A percentile compares a stretch with the other conserved stretches of the same genome.
These are phyloP conservation scores for Athetis lepigone DNA, from an alignment of 2,888 invertebrate genomes.

Conservation along the genomic window DNA sequence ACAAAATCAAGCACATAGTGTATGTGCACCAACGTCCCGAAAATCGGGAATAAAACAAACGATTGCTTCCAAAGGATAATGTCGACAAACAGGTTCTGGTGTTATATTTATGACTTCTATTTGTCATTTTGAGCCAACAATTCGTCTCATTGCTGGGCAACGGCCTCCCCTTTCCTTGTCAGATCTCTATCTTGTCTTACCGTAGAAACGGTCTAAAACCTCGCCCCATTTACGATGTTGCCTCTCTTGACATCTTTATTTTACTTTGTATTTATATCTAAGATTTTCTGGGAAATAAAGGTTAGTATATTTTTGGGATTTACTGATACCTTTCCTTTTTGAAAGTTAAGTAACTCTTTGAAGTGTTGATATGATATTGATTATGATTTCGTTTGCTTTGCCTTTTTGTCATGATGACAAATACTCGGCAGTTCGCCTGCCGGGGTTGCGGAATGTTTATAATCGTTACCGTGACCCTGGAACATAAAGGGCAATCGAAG, in stretches of 20 bases:
- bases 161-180: constrained; percentile 54
- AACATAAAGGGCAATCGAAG: too few species aligned
- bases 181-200: constrained; percentile 62
- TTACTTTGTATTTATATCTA: constrained; percentile 44
- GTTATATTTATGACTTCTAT: constrained; percentile 63
- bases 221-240: constrained; percentile 44
- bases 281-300: constrained; percentile 14
- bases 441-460: too few species aligned
- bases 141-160: constrained; percentile 57
- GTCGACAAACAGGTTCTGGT: constrained; percentile 53
- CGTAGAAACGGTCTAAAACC: constrained; percentile 45
- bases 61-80: constrained; percentile 34
- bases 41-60: constrained; percentile 21
- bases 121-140: constrained; percentile 64
- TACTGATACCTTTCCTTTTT: background rate
- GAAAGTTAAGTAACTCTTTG: background rate
- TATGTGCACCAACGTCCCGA: background rate
- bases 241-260: constrained; percentile 48
- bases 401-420: too few species aligned
- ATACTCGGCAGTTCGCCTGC: too few species aligned
- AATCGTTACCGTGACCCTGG: too few species aligned
- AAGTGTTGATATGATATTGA: too few species aligned
- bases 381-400: too few species aligned
- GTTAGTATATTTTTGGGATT: constrained; percentile 1
- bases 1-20: constrained; percentile 1